Evolutionary conservation across 2,113 vertebrate species (phyloP).

Genomic region (Laticauda colubrina): DNA sequence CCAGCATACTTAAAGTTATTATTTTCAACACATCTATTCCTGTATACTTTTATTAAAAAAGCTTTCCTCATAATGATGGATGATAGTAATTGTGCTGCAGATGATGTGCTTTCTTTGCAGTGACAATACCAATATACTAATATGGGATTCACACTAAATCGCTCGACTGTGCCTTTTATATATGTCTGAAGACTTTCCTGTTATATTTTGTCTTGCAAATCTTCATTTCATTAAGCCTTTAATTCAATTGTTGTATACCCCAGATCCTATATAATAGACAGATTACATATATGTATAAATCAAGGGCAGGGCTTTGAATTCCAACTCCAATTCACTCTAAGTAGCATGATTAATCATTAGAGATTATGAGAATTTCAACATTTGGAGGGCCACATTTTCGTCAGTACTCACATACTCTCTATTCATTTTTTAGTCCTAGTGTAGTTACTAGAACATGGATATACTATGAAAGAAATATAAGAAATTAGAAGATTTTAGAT

Average conservation of each 20-base stretch:
- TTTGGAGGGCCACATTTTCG: not conserved
- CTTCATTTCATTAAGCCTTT: not conserved
- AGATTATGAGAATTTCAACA: not conserved
- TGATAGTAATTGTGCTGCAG: not conserved
- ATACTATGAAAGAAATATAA: not conserved
- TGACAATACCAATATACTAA: not conserved
- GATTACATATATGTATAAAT: not conserved
- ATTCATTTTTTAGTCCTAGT: not conserved
- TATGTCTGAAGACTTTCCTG: not conserved
- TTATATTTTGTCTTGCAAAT: not conserved
- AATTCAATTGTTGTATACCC: not conserved
- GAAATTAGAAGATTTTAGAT: not conserved
- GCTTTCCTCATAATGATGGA: not conserved
- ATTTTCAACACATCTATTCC: not conserved
- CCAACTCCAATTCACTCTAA: not conserved
- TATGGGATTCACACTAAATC: not conserved
- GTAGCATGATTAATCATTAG: not conserved
- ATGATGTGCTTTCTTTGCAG: not conserved
- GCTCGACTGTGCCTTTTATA: not conserved
- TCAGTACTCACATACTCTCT: not conserved
- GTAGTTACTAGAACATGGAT: not conserved
- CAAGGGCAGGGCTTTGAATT: not conserved
- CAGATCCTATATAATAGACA: not conserved
- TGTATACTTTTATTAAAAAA: not conserved
- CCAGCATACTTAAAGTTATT: not conserved